A percentile compares a stretch with the other conserved stretches of the same genome.
Evolutionary conservation across 2,113 vertebrate genomes (phyloP).

Genomic region (Siniperca knerii): DNA sequence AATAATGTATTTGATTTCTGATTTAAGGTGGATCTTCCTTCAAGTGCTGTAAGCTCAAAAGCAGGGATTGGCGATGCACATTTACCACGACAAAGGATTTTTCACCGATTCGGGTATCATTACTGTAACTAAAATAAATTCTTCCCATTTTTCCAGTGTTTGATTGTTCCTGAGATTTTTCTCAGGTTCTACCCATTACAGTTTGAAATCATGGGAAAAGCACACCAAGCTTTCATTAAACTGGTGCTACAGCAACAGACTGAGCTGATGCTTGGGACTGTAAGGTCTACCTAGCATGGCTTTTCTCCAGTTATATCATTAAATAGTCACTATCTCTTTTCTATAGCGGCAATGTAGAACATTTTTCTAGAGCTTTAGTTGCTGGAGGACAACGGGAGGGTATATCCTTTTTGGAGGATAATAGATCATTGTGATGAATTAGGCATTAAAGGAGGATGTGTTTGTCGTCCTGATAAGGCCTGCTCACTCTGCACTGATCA

Average conservation of each 20-base stretch:
- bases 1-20: slow-evolving; percentile 10
- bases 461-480: slow-evolving; percentile 26
- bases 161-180: slow-evolving; percentile 55
- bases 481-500: slow-evolving; percentile 38
- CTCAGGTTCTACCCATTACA: slow-evolving; percentile 46
- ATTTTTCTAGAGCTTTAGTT: slow-evolving; percentile 64
- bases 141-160: slow-evolving; percentile 66
- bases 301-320: slow-evolving; percentile 60
- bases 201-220: slow-evolving; percentile 47
- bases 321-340: slow-evolving; percentile 27
- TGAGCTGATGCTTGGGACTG: slow-evolving; percentile 31
- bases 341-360: slow-evolving; percentile 25
- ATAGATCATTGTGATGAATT: slow-evolving; percentile 3
- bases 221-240: slow-evolving; percentile 27
- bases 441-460: slow-evolving; percentile 5
- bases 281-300: slow-evolving; percentile 45
- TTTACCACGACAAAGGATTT: neutral
- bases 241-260: slow-evolving; percentile 12
- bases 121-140: slow-evolving; percentile 26
- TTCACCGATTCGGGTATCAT: neutral
- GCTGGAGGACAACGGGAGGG: slow-evolving; percentile 45
- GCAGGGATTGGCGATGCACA: slow-evolving; percentile 15
- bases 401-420: slow-evolving; percentile 26
- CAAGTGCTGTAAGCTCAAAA: slow-evolving; percentile 24
- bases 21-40: slow-evolving; percentile 34